Percentiles rank a stretch among this genome's conserved stretches.
These are phyloP conservation scores for Tetragonula carbonaria DNA, from an alignment of 2,888 invertebrate genomes.

Conservation along the genomic window DNA sequence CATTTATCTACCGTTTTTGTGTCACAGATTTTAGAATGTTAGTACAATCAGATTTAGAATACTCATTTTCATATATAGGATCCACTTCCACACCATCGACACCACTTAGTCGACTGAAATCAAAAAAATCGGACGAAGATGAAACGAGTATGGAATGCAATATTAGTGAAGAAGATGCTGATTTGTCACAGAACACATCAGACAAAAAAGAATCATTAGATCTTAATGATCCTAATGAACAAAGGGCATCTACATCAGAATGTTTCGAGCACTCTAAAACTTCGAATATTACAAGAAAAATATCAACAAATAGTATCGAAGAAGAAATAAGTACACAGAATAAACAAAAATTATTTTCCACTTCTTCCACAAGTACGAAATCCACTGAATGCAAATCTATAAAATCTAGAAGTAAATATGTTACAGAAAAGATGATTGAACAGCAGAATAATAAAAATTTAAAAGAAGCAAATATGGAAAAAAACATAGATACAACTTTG, in stretches of 20 bases:
- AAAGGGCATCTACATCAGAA: constrained; percentile 34
- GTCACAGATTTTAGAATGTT: background rate
- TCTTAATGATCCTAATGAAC: constrained; percentile 35
- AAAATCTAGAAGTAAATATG: constrained; percentile 52
- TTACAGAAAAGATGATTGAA: constrained; percentile 59
- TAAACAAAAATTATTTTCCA: constrained; percentile 57
- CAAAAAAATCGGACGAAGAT: constrained; percentile 79
- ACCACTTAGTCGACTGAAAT: constrained; percentile 78
- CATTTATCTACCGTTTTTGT: background rate
- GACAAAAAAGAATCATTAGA: constrained; percentile 46
- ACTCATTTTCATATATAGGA: constrained; percentile 63
- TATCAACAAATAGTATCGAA: constrained; percentile 49
- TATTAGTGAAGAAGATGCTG: constrained; percentile 55
- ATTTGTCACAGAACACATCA: constrained; percentile 39
- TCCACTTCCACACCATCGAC: constrained; percentile 79
- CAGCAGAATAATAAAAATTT: constrained; percentile 56
- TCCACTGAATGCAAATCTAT: constrained; percentile 43
- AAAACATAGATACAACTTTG: constrained; percentile 42
- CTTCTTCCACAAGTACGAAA: constrained; percentile 51
- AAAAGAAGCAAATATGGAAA: constrained; percentile 53
- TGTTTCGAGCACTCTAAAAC: constrained; percentile 38
- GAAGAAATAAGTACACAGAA: constrained; percentile 54
- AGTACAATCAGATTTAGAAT: background rate
- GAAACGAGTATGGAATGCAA: constrained; percentile 77
- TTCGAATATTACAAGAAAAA: constrained; percentile 41